Percentiles rank a stretch among this genome's conserved stretches.
phyloP scores from a whole-genome alignment of 2,888 invertebrate genomes.

The Hemaris fuciformis region DNA sequence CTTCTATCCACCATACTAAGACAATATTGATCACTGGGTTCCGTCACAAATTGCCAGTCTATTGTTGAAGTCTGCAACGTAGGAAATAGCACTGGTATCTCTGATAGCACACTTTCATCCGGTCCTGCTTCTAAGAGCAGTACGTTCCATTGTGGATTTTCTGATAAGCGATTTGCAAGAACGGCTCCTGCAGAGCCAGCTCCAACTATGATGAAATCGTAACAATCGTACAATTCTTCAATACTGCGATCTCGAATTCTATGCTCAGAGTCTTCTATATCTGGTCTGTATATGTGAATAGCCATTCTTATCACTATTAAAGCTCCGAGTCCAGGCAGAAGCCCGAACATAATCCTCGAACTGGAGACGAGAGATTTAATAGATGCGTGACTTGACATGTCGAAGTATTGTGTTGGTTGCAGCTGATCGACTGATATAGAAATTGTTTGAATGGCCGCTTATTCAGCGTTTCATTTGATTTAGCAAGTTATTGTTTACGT shows the following conservation, averaged over 20 bases:
- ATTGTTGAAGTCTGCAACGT: conserved; percentile 86
- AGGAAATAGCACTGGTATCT: conserved; percentile 87
- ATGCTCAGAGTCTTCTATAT: conserved; percentile 85
- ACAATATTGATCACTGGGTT: conserved; percentile 86
- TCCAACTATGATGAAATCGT: conserved; percentile 91
- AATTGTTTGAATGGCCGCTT: conserved; percentile 30
- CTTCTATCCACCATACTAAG: conserved; percentile 83
- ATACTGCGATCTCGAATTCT: conserved; percentile 81
- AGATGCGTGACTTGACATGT: conserved; percentile 54
- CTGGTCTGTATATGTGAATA: conserved; percentile 84
- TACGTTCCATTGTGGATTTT: conserved; percentile 86
- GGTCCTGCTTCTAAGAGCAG: conserved; percentile 90
- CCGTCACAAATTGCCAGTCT: conserved; percentile 92
- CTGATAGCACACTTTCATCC: conserved; percentile 87
- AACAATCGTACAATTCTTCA: conserved; percentile 80
- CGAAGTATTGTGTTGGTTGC: conserved; percentile 12
- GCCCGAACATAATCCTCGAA: conserved; percentile 84
- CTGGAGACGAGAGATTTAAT: conserved; percentile 77
- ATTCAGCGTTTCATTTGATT: conserved; percentile 39
- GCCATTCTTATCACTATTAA: conserved; percentile 84
- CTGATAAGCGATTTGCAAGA: conserved; percentile 88
- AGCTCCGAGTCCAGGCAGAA: conserved; percentile 84
- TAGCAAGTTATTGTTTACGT: conserved; percentile 46
- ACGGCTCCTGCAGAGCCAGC: conserved; percentile 92
- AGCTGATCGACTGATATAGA: conserved; percentile 20